phyloP scores from a whole-genome alignment of 2,888 invertebrate genomes.

The Dasypolia templi region DNA sequence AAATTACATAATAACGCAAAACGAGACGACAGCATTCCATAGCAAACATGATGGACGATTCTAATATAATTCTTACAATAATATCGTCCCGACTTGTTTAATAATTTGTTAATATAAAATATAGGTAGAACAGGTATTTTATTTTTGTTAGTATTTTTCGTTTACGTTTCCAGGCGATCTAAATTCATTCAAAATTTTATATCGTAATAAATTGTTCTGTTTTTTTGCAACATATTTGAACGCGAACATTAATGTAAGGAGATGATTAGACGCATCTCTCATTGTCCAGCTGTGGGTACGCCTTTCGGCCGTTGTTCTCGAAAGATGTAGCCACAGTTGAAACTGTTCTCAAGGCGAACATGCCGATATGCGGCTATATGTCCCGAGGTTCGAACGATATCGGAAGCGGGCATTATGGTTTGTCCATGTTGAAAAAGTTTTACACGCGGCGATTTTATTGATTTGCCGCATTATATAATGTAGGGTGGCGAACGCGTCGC shows the following conservation, averaged over 20 bases:
- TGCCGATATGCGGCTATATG: conserved; percentile 68
- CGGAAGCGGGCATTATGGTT: conserved; percentile 80
- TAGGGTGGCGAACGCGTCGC: conserved; percentile 74
- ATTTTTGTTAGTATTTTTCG: conserved; percentile 86
- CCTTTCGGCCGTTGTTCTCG: conserved; percentile 61
- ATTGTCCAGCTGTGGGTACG: conserved; percentile 66
- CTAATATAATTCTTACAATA: conserved; percentile 90
- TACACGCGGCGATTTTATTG: conserved; percentile 89
- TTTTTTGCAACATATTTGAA: conserved; percentile 75
- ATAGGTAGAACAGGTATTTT: conserved; percentile 85
- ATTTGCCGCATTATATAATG: conserved; percentile 85
- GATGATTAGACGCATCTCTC: conserved; percentile 62
- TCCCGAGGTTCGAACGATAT: conserved; percentile 68
- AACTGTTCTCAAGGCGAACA: conserved; percentile 53
- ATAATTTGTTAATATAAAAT: conserved; percentile 87
- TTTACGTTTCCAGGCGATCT: conserved; percentile 82
- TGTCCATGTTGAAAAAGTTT: conserved; percentile 83
- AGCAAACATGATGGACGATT: conserved; percentile 85
- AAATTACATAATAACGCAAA: conserved; percentile 56
- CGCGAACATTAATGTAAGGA: conserved; percentile 69
- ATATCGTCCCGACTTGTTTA: conserved; percentile 89
- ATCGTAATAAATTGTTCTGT: conserved; percentile 73
- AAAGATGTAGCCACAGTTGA: conserved; percentile 64
- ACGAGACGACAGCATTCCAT: conserved; percentile 81
- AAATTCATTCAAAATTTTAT: conserved; percentile 80